Evolutionary conservation across 2,888 invertebrate species (phyloP), one percentile per base, ranked within the genome.

Genomic region (Imbricaverruca yamaguchii): DNA sequence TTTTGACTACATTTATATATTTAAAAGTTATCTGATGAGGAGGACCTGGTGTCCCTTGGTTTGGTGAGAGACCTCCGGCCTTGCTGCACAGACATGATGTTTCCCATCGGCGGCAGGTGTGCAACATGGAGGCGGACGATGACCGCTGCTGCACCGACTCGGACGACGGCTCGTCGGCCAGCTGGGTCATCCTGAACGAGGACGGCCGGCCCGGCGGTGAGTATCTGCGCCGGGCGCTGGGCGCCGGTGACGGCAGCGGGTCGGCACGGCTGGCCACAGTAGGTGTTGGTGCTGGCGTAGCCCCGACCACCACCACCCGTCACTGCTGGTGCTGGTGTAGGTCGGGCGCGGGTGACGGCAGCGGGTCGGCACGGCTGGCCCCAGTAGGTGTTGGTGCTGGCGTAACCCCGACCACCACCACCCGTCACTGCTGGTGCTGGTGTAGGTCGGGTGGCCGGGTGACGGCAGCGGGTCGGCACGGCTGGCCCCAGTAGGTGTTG

Each of bases 151-250:
- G 25, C 13, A n/a, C 67, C 25, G 67, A 67, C 67, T 67, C 67
- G 25, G 67, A 67, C 25, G 67, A 67, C 13, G 67, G 67, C 25
- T 67, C 67, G 12, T 25, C 67, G n/a, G 67, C 67, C 67, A 67
- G 67, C 67, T 67, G 67, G 67, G 67, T 67, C 25, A 67, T 67
- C 23, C 25, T 67, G 13, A 67, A 25, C 67, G 67, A 67, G 12
- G 67, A 67, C 25, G 67, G 9, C 4, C 67, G 11, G 4, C 0
- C 13, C 25, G n/a, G 7, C 25, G 67, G 67, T 67, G 3, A 67
- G 67, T n/a, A 25, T 13, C 21, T 3, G 18, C 61, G 8, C 0
- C 61, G 2, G 8, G 61, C 61, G 8, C 0, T 18, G 2, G 8
- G 61, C 39, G 4, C 39, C 39, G 39, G 39, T 39, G 39, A 3